Evolutionary conservation across 2,113 vertebrate species (phyloP).

Genomic region (human (Homo sapiens)): GRCh38 chr9:867001-867500

Average conservation of each 20-base stretch:
- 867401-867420: background rate
- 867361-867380: conserved; percentile 67
- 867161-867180: conserved; percentile 48
- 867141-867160: conserved; percentile 84
- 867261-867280: background rate
- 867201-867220: conserved; percentile 55
- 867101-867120: conserved; percentile 85
- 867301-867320: rapidly evolving
- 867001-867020: conserved; percentile 85
- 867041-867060: conserved; percentile 83
- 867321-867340: background rate
- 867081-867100: conserved; percentile 87
- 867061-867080: conserved; percentile 87
- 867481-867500: background rate
- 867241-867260: background rate
- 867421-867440: background rate
- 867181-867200: conserved; percentile 75
- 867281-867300: background rate
- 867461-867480: background rate
- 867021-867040: conserved; percentile 82
- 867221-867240: conserved; percentile 46
- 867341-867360: conserved; percentile 34
- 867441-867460: background rate
- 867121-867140: conserved; percentile 82
- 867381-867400: background rate